Percentiles rank a stretch among this genome's conserved stretches.
Conservation (phyloP, 2,113 vertebrate species). For the Aix galericulata region DNA sequence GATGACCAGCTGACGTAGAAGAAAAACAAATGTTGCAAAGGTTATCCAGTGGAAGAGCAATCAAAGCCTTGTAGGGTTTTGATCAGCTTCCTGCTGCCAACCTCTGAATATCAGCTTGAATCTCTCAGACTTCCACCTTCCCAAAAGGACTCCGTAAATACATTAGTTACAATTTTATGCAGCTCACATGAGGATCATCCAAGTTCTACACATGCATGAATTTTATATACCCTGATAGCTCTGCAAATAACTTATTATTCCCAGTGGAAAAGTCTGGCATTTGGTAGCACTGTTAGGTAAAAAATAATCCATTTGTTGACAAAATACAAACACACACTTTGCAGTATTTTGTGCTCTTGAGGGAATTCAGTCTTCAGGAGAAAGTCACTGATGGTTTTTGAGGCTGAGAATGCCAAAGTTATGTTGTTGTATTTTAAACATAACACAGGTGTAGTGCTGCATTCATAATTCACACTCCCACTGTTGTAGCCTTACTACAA, state of each 20-base stretch:
- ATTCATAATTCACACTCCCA: not conserved
- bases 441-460: not conserved
- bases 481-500: not conserved
- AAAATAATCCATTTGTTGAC: slow-evolving; percentile 12
- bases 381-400: not conserved
- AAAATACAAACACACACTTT: not conserved
- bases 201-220: not conserved
- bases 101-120: not conserved
- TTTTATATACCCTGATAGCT: not conserved
- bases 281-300: not conserved
- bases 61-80: slow-evolving; percentile 17
- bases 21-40: not conserved
- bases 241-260: not conserved
- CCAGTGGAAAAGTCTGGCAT: not conserved
- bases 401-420: not conserved
- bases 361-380: not conserved
- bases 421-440: not conserved
- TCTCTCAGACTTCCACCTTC: not conserved
- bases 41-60: not conserved
- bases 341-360: not conserved
- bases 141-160: not conserved
- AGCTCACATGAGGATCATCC: not conserved
- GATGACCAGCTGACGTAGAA: not conserved
- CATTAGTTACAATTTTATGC: not conserved
- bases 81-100: not conserved